These are phyloP conservation scores for Charadrius vociferus DNA, from an alignment of 2,113 vertebrate genomes.

Conservation along the genomic window DNA sequence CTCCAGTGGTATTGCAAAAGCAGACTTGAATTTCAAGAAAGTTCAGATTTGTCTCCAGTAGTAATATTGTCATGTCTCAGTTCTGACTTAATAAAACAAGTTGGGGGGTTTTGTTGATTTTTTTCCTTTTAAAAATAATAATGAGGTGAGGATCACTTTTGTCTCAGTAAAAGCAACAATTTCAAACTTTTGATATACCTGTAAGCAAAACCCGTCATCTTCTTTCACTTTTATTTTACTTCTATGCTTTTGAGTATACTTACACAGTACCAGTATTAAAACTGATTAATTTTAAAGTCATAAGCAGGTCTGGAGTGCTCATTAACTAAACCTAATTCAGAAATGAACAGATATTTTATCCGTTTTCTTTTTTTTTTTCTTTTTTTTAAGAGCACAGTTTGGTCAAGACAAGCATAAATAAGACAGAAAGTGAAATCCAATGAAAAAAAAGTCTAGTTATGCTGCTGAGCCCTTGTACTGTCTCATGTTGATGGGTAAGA, in stretches of 20 bases:
- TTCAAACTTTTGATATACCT: not conserved
- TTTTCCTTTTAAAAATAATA: not conserved
- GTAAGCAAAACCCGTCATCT: not conserved
- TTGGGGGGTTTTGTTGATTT: fast-evolving
- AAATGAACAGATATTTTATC: not conserved
- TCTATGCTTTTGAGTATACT: not conserved
- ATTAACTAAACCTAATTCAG: not conserved
- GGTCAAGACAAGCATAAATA: not conserved
- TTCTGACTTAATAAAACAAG: not conserved
- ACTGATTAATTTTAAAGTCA: not conserved
- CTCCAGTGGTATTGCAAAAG: not conserved
- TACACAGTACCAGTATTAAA: not conserved
- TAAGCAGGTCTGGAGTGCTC: not conserved
- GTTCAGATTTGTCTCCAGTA: not conserved
- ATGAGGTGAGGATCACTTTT: not conserved
- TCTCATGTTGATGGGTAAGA: not conserved
- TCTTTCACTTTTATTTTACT: not conserved
- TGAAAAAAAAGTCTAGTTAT: not conserved
- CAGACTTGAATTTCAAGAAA: not conserved
- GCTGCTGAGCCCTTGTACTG: not conserved
- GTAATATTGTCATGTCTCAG: not conserved
- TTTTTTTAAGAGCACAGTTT: not conserved
- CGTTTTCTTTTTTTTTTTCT: not conserved
- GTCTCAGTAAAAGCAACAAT: not conserved
- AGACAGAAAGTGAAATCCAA: not conserved